phyloP scores from a whole-genome alignment of 2,113 vertebrate species.

The Melanocharis versteri region DNA sequence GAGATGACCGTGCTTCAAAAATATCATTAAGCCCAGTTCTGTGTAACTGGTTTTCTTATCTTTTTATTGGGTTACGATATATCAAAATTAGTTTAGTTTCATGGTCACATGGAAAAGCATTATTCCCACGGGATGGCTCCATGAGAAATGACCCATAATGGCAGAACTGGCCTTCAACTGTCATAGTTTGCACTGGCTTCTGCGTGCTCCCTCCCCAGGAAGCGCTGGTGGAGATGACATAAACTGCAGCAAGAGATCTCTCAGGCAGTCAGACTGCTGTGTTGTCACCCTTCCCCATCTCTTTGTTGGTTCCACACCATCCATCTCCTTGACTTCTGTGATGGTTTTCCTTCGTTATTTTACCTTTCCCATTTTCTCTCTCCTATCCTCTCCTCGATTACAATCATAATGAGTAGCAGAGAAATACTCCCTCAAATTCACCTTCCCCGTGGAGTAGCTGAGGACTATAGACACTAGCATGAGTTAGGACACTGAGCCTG shows the following conservation, averaged over 20 bases:
- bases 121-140: background rate
- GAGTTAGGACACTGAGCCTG: background rate
- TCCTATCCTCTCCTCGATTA: background rate
- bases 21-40: background rate
- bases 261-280: background rate
- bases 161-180: background rate
- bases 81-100: background rate
- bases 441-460: background rate
- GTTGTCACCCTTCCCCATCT: background rate
- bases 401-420: background rate
- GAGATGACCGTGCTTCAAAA: background rate
- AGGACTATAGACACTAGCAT: background rate
- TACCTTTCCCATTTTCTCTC: background rate
- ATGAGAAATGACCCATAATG: background rate
- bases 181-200: background rate
- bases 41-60: background rate
- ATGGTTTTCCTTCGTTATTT: background rate
- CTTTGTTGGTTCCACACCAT: background rate
- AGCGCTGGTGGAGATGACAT: background rate
- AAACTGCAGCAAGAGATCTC: background rate
- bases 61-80: background rate
- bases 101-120: background rate
- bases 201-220: background rate
- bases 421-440: background rate
- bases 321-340: background rate